A percentile compares a stretch with the other conserved stretches of the same genome.
Conservation (phyloP, 2,888 invertebrate genomes). For the Glyphotaelius pellucidus region DNA sequence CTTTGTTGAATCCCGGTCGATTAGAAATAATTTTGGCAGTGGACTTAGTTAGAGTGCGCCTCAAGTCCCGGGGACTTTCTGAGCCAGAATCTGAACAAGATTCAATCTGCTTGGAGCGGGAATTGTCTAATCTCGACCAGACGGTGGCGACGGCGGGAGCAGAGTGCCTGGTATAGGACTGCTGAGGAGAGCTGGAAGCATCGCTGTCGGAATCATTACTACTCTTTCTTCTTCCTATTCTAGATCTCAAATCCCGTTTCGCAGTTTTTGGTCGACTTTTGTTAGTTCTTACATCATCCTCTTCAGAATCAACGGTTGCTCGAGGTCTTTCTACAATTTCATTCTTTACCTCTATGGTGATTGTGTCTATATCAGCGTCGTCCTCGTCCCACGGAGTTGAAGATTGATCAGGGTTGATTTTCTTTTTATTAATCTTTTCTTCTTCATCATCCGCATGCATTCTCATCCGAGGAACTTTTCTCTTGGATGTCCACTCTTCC, state of each 20-base stretch:
- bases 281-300: slow-evolving; percentile 69
- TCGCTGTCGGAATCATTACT: slow-evolving; percentile 61
- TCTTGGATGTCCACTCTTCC: slow-evolving; percentile 79
- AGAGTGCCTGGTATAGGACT: slow-evolving; percentile 70
- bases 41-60: slow-evolving; percentile 68
- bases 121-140: slow-evolving; percentile 77
- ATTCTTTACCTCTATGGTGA: slow-evolving; percentile 62
- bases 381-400: slow-evolving; percentile 20
- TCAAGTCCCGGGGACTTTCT: slow-evolving; percentile 68
- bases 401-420: slow-evolving; percentile 68
- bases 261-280: slow-evolving; percentile 69
- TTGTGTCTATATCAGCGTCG: slow-evolving; percentile 46
- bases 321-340: slow-evolving; percentile 33
- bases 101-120: slow-evolving; percentile 67
- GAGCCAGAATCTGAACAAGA: slow-evolving; percentile 52
- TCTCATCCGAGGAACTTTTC: slow-evolving; percentile 85
- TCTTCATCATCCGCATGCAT: slow-evolving; percentile 95
- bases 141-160: slow-evolving; percentile 75
- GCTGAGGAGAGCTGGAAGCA: slow-evolving; percentile 71
- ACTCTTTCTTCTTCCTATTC: slow-evolving; percentile 58
- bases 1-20: slow-evolving; percentile 67
- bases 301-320: slow-evolving; percentile 66
- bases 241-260: slow-evolving; percentile 45
- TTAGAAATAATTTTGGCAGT: neutral
- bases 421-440: slow-evolving; percentile 75